A percentile compares a stretch with the other conserved stretches of the same genome.
Conservation (phyloP, 2,113 vertebrate species). For the Gopherus evgoodei region DNA sequence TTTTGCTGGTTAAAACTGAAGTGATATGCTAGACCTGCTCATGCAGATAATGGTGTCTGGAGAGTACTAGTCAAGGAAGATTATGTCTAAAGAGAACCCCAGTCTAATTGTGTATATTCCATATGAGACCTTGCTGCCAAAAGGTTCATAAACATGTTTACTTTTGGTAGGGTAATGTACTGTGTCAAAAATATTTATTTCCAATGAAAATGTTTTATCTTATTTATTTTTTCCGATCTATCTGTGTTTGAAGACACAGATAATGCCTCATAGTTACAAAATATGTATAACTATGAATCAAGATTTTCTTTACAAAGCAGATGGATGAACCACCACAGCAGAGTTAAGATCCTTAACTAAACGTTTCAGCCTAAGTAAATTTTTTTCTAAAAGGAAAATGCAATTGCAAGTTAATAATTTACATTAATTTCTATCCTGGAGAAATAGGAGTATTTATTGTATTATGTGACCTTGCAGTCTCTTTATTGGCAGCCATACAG, state of each 20-base stretch:
- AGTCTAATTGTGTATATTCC: constrained; percentile 39
- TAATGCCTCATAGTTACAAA: background rate
- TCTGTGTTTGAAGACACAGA: constrained; percentile 23
- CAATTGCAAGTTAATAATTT: background rate
- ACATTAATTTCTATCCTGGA: background rate
- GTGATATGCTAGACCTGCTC: background rate
- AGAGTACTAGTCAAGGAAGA: background rate
- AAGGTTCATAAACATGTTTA: background rate
- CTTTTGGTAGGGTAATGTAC: constrained; percentile 65
- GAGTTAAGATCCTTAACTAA: background rate
- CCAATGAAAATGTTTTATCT: constrained; percentile 10
- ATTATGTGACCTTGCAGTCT: background rate
- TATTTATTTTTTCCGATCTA: constrained; percentile 6
- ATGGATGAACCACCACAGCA: background rate
- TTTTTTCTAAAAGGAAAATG: background rate
- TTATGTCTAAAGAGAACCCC: background rate
- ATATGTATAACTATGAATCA: background rate
- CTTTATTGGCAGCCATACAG: background rate
- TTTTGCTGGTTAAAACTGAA: background rate
- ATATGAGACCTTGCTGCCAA: constrained; percentile 17
- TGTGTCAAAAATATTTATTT: constrained; percentile 31
- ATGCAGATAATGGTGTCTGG: background rate
- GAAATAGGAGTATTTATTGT: background rate
- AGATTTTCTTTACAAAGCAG: background rate
- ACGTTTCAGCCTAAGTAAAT: background rate